Conservation (phyloP, 2,113 vertebrate species). For the Cyanoramphus novaezelandiae region DNA sequence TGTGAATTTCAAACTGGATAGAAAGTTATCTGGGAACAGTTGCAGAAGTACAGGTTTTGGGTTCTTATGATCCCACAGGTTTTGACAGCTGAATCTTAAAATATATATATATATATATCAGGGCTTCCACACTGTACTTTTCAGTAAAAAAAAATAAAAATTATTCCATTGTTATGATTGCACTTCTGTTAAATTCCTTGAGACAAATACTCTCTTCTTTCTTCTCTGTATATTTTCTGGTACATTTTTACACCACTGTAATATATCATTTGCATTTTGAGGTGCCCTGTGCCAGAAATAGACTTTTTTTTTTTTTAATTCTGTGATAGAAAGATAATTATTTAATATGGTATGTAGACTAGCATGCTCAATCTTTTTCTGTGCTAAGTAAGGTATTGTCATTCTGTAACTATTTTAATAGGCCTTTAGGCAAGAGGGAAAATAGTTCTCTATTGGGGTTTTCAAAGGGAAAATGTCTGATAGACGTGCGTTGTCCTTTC, state of each 20-base stretch:
- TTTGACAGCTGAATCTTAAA: neutral
- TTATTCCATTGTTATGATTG: neutral
- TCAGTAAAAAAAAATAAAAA: neutral
- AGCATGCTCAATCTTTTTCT: neutral
- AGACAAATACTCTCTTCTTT: neutral
- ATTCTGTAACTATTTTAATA: neutral
- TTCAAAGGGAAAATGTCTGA: neutral
- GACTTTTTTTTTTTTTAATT: neutral
- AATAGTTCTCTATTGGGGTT: neutral
- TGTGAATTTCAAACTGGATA: neutral
- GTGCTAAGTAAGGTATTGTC: neutral
- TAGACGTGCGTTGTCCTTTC: neutral
- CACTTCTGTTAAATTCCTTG: neutral
- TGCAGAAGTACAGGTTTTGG: neutral
- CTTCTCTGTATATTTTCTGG: neutral
- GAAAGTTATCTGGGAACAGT: neutral
- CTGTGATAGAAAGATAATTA: neutral
- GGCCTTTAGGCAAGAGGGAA: neutral
- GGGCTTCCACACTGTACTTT: neutral
- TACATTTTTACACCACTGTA: neutral
- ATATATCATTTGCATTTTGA: neutral
- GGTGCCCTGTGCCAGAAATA: neutral
- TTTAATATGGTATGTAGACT: neutral
- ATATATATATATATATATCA: neutral
- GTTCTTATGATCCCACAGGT: neutral